phyloP scores from a whole-genome alignment of 2,888 invertebrate species.

The Scotopteryx bipunctaria region DNA sequence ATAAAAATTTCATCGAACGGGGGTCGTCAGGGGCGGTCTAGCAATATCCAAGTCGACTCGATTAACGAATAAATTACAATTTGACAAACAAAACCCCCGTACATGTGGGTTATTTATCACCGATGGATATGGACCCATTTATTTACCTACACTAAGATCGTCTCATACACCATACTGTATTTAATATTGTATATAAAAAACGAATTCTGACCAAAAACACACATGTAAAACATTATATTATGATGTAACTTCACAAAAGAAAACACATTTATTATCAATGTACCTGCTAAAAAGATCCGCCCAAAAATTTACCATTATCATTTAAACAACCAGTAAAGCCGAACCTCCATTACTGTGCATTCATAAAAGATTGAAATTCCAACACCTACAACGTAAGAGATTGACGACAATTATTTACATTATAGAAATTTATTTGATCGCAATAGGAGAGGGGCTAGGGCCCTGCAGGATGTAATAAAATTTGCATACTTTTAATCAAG shows the following conservation, averaged over 20 bases:
- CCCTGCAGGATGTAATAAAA: slow-evolving; percentile 80
- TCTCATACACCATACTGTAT: too few relatives aligned
- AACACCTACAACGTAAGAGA: slow-evolving; percentile 36
- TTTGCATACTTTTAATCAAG: slow-evolving; percentile 85
- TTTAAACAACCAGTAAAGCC: slow-evolving; percentile 10
- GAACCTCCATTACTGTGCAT: slow-evolving; percentile 14
- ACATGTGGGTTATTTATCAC: slow-evolving; percentile 76
- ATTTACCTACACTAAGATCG: slow-evolving; percentile 11
- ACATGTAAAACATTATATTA: not conserved
- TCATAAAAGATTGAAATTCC: slow-evolving; percentile 31
- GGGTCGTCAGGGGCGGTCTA: slow-evolving; percentile 52
- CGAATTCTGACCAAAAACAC: too few relatives aligned
- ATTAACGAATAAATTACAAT: slow-evolving; percentile 80
- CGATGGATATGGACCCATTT: slow-evolving; percentile 50
- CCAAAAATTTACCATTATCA: slow-evolving; percentile 3
- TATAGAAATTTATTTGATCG: slow-evolving; percentile 51
- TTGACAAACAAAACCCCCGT: slow-evolving; percentile 79
- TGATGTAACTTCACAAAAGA: too few relatives aligned
- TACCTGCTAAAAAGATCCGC: not conserved
- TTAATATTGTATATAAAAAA: too few relatives aligned
- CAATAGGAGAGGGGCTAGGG: slow-evolving; percentile 51
- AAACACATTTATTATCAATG: too few relatives aligned
- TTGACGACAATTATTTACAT: slow-evolving; percentile 48
- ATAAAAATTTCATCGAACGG: slow-evolving; percentile 78
- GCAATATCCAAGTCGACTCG: slow-evolving; percentile 78